Base-by-base conservation (phyloP, 2,888 invertebrate species). In the Apantesis nais region DNA sequence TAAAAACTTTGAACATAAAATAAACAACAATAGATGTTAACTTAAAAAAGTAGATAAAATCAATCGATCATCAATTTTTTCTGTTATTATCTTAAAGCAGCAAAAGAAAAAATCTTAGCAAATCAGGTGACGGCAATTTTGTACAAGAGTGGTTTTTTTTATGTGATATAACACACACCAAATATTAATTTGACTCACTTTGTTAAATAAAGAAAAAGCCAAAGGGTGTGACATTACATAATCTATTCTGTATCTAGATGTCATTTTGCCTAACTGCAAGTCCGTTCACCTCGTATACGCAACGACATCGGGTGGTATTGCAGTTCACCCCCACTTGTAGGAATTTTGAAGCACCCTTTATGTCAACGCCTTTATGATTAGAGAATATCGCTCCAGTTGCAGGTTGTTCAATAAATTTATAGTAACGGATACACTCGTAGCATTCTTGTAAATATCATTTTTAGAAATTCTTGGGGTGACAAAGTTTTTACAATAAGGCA, bases 361-460 rank as follows among this genome's bases (percentile, higher is more conserved):
- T 84, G 89, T 88, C 89, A 88, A 89, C 84, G 88, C 83, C 88
- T 89, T 81, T 82, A 79, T 80, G 79, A 85, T 82, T 82, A 79
- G 80, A 84, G 86, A 83, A 82, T 86, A 78, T 85, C 83, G 86
- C 80, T 86, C 88, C 77, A 88, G 75, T 88, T 85, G 83, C 80
- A 83, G 76, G 71, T 79, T 85, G 85, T 85, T 74, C 86, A 76
- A 81, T 81, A 86, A 88, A 87, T 88, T 82, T 72, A 14, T 65
- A 72, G 19, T 41, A 72, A 75, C 70, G 39, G 67, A 62, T 67
- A 67, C 48, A 62, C 62, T 66, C 67, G 12, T 68, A 58, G 55
- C 22, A 5, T 52, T 14, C 25, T n/a, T 65, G 7, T 29, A 29
- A 14, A 29, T 29, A 1, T 16, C 7, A 29, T 66, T 25, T 16